phyloP scores from a whole-genome alignment of 2,888 invertebrate genomes.

The Mythimna pallens region DNA sequence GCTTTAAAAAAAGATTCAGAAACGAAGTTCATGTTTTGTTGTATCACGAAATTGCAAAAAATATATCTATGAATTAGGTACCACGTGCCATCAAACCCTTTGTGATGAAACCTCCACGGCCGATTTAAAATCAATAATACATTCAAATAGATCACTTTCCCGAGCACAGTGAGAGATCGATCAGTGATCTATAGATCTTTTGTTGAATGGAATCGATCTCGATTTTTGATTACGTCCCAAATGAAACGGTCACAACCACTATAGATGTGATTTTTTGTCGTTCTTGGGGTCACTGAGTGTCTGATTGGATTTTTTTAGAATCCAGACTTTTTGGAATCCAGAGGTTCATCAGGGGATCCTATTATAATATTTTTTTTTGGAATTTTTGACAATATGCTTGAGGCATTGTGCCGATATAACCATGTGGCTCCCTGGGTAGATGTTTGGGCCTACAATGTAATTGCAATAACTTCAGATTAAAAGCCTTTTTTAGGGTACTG shows the following conservation, averaged over 20 bases:
- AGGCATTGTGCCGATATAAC: conserved; percentile 15
- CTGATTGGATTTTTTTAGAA: conserved; percentile 64
- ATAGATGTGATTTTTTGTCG: conserved; percentile 68
- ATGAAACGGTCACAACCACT: conserved; percentile 75
- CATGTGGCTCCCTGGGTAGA: conserved; percentile 8
- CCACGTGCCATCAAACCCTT: conserved; percentile 70
- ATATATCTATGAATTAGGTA: conserved; percentile 16
- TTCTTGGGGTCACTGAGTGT: conserved; percentile 62
- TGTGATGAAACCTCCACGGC: conserved; percentile 79
- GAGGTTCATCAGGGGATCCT: conserved; percentile 52
- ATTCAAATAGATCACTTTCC: conserved; percentile 84
- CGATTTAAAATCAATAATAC: conserved; percentile 88
- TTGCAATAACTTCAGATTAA: background rate
- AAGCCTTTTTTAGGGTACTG: background rate
- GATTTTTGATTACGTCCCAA: conserved; percentile 82
- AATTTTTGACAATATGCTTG: conserved; percentile 32
- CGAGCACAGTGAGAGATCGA: conserved; percentile 88
- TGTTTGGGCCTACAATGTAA: background rate
- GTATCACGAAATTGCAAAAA: conserved; percentile 25
- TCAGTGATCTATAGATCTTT: conserved; percentile 86
- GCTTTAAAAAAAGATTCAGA: background rate
- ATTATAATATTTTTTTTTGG: conserved; percentile 37
- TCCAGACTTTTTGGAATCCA: conserved; percentile 39
- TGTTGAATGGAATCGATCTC: conserved; percentile 86
- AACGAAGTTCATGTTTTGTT: background rate